Evolutionary conservation across 2,113 vertebrate species (phyloP).

Genomic region (Pelusios castaneus): DNA sequence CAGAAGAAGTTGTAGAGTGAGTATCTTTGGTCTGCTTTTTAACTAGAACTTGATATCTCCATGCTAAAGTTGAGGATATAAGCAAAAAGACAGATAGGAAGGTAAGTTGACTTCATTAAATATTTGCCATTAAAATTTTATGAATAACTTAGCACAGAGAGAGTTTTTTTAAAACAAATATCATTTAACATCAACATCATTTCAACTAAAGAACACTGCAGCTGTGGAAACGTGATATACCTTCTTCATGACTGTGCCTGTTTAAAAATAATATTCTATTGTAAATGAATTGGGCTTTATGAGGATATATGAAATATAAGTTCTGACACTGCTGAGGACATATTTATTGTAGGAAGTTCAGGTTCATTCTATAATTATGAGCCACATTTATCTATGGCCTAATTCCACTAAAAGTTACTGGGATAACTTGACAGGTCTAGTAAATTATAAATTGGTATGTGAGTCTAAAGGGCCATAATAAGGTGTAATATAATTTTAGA

Average conservation of each 20-base stretch:
- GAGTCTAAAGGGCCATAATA: background rate
- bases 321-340: slow-evolving; percentile 63
- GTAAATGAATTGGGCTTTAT: slow-evolving; percentile 64
- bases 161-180: slow-evolving; percentile 14
- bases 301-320: slow-evolving; percentile 59
- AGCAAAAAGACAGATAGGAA: background rate
- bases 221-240: slow-evolving; percentile 32
- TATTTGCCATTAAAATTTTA: slow-evolving; percentile 49
- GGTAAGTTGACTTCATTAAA: slow-evolving; percentile 38
- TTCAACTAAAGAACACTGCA: background rate
- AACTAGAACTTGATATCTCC: slow-evolving; percentile 40
- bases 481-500: slow-evolving; percentile 42
- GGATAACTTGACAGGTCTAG: slow-evolving; percentile 46
- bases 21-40: background rate
- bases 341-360: slow-evolving; percentile 67
- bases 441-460: slow-evolving; percentile 54
- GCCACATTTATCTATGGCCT: slow-evolving; percentile 52
- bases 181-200: background rate
- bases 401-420: slow-evolving; percentile 47
- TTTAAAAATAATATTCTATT: slow-evolving; percentile 42
- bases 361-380: slow-evolving; percentile 66
- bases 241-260: slow-evolving; percentile 28
- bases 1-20: background rate
- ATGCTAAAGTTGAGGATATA: background rate
- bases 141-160: slow-evolving; percentile 48